Conservation (phyloP, 2,797 vertebrate genomes). For the Danionella dracula region DNA sequence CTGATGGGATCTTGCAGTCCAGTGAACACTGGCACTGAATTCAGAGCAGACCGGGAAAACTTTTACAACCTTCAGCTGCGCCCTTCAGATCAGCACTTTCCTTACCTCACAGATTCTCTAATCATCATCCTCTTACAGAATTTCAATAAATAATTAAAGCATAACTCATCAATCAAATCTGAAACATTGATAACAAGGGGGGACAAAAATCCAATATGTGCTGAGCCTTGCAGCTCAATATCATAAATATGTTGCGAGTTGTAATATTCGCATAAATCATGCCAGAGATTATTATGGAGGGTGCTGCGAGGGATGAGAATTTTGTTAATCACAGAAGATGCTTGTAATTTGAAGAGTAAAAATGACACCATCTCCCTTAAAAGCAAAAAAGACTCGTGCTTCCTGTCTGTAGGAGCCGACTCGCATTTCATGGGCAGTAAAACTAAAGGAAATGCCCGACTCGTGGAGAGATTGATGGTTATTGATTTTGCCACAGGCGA, state of each 20-base stretch:
- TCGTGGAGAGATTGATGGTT: conserved; percentile 34
- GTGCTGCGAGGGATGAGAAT: conserved; percentile 6
- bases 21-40: conserved; percentile 58
- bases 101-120: conserved; percentile 57
- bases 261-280: conserved; percentile 44
- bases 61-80: conserved; percentile 66
- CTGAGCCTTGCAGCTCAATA: conserved; percentile 18
- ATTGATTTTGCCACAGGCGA: conserved; percentile 33
- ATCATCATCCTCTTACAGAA: conserved; percentile 68
- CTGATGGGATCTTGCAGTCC: conserved; percentile 12
- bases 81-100: conserved; percentile 51
- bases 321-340: conserved; percentile 27
- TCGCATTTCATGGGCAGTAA: conserved; percentile 19
- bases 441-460: conserved; percentile 29
- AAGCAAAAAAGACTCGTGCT: neutral
- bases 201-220: conserved; percentile 63
- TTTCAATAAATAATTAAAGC: conserved; percentile 80
- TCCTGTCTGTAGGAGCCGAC: neutral
- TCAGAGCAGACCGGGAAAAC: conserved; percentile 66
- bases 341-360: conserved; percentile 20
- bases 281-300: conserved; percentile 4
- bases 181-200: conserved; percentile 72
- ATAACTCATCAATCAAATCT: conserved; percentile 72
- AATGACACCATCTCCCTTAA: conserved; percentile 4
- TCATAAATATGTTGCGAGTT: conserved; percentile 42